phyloP scores from a whole-genome alignment of 2,888 invertebrate genomes.

The Drosophila meridionalis region DNA sequence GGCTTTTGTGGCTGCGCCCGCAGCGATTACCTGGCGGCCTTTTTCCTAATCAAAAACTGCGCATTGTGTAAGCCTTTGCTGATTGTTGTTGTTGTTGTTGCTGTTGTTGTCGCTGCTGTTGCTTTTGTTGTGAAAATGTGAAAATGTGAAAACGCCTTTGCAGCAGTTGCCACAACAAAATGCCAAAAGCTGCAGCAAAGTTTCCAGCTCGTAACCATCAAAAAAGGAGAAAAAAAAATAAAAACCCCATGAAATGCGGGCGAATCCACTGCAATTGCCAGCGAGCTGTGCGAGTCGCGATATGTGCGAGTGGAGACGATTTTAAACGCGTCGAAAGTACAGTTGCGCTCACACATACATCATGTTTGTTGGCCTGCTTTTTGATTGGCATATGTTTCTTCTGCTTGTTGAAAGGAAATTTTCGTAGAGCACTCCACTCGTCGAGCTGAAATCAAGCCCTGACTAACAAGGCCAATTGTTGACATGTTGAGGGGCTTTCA shows the following conservation, averaged over 20 bases:
- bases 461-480: conserved; percentile 63
- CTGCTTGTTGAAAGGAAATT: conserved; percentile 12
- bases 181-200: conserved; percentile 56
- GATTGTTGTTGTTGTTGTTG: conserved; percentile 15
- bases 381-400: conserved; percentile 36
- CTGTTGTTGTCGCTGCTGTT: conserved; percentile 24
- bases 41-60: conserved; percentile 71
- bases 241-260: conserved; percentile 33
- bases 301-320: conserved; percentile 44
- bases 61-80: conserved; percentile 65
- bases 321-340: conserved; percentile 67
- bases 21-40: conserved; percentile 70
- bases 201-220: conserved; percentile 55
- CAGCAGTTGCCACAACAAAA: conserved; percentile 32
- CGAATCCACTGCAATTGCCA: conserved; percentile 44
- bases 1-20: conserved; percentile 69
- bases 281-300: conserved; percentile 36
- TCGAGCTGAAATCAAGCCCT: conserved; percentile 40
- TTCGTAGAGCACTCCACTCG: neutral
- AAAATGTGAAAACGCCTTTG: conserved; percentile 30
- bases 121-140: conserved; percentile 30
- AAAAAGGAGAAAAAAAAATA: conserved; percentile 17
- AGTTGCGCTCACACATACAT: conserved; percentile 50
- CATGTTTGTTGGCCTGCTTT: conserved; percentile 17
- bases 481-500: conserved; percentile 51